These are phyloP conservation scores for Pteromalus puparum DNA, from an alignment of 1,140 invertebrate genomes.

Conservation along the genomic window DNA sequence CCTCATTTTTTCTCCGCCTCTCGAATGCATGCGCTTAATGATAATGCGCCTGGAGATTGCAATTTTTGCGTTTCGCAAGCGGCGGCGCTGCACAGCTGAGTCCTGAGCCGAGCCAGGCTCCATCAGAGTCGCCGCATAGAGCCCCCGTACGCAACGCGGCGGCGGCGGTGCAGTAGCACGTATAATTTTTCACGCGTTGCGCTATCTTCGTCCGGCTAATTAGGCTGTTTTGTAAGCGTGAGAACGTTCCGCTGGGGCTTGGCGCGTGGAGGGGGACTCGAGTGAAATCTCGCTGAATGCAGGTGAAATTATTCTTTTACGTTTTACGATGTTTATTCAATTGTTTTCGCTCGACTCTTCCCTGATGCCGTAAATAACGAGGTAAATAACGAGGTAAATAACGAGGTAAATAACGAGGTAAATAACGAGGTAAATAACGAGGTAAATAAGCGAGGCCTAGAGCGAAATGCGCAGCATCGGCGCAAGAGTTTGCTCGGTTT, in stretches of 20 bases:
- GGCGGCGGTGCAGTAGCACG: not conserved
- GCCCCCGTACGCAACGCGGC: not conserved
- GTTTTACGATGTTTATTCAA: too few species aligned
- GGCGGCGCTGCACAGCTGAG: too few species aligned
- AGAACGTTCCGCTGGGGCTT: constrained; percentile 15
- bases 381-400: too few species aligned
- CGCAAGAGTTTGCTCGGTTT: too few species aligned
- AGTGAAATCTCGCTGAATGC: not conserved
- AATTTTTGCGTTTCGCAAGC: constrained; percentile 30
- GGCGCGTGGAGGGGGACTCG: not conserved
- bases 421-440: too few species aligned
- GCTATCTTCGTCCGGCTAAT: constrained; percentile 48
- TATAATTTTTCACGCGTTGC: constrained; percentile 52
- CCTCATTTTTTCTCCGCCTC: not conserved
- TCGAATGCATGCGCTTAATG: constrained; percentile 7
- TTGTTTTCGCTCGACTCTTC: too few species aligned
- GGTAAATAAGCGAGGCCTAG: too few species aligned
- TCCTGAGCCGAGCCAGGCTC: too few species aligned
- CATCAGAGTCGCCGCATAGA: not conserved
- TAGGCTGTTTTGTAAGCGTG: constrained; percentile 43
- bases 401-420: too few species aligned
- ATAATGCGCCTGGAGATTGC: constrained; percentile 27
- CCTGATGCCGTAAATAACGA: too few species aligned
- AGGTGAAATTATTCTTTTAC: too few species aligned
- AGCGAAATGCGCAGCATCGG: too few species aligned